Conservation (phyloP, 2,113 vertebrate genomes). For the Lepisosteus osseus region DNA sequence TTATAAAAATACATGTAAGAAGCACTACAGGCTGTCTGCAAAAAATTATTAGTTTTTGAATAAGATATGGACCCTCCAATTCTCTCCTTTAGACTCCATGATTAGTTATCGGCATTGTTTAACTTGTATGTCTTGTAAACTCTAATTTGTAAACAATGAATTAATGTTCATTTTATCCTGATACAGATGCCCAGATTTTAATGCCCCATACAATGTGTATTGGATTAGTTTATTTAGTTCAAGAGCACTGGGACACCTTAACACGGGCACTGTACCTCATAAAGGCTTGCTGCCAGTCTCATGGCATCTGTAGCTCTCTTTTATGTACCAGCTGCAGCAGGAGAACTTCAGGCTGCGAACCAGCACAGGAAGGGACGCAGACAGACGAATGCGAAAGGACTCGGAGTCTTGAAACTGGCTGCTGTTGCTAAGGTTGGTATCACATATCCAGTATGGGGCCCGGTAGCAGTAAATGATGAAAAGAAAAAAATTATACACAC, state of each 20-base stretch:
- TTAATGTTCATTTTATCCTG: not conserved
- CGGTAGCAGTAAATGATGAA: conserved; percentile 4
- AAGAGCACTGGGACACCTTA: conserved; percentile 19
- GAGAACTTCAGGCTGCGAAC: not conserved
- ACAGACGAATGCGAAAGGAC: conserved; percentile 2
- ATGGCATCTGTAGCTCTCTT: conserved; percentile 20
- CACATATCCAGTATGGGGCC: not conserved
- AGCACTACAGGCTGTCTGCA: no score
- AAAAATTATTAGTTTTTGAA: no score
- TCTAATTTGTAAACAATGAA: conserved; percentile 7
- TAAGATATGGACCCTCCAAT: not conserved
- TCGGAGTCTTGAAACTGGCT: not conserved
- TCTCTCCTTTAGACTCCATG: not conserved
- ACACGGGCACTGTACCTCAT: conserved; percentile 15
- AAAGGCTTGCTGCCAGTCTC: conserved; percentile 18
- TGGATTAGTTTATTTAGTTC: conserved; percentile 18
- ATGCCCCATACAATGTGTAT: conserved; percentile 18
- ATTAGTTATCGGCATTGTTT: not conserved
- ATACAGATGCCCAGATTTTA: conserved; percentile 15
- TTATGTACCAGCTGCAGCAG: conserved; percentile 19
- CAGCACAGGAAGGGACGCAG: not conserved
- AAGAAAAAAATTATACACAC: conserved; percentile 15
- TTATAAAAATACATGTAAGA: no score
- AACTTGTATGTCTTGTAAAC: not conserved
- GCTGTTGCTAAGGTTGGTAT: not conserved